Percentiles rank a stretch among this genome's conserved stretches.
Conservation (phyloP, 2,113 vertebrate genomes). For the Andinoacara biseriatus region DNA sequence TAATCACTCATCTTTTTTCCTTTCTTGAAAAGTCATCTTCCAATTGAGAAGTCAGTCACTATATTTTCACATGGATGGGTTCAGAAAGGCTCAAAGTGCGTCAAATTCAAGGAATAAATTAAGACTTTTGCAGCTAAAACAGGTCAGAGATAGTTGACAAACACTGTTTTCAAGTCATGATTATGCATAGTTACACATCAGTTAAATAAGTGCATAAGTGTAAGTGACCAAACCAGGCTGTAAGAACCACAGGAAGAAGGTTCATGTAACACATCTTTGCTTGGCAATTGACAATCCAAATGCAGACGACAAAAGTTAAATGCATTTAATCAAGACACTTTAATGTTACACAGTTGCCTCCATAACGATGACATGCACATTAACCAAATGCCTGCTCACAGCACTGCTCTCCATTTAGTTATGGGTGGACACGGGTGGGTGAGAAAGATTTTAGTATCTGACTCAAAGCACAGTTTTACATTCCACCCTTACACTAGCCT, state of each 20-base stretch:
- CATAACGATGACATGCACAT: slow-evolving; percentile 14
- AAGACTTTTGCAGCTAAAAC: background rate
- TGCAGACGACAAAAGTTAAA: slow-evolving; percentile 16
- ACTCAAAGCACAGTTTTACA: background rate
- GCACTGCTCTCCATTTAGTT: background rate
- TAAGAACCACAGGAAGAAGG: background rate
- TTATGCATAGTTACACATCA: slow-evolving; percentile 30
- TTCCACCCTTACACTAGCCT: background rate
- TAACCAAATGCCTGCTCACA: background rate
- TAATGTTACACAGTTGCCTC: background rate
- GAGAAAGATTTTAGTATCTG: background rate
- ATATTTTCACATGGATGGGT: background rate
- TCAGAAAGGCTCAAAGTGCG: background rate
- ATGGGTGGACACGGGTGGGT: background rate
- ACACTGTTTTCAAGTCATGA: slow-evolving; percentile 6
- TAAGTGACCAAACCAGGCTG: background rate
- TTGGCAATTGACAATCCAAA: background rate
- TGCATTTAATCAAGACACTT: slow-evolving; percentile 23
- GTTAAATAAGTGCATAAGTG: background rate
- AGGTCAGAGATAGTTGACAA: background rate
- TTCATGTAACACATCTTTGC: background rate
- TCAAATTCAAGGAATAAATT: background rate
- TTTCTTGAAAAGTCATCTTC: background rate
- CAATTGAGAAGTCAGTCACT: background rate
- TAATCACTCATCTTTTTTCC: background rate